Evolutionary conservation across 2,888 invertebrate species (phyloP), one percentile per base, ranked within the genome.

Genomic region (Drosophila sordidapex): DNA sequence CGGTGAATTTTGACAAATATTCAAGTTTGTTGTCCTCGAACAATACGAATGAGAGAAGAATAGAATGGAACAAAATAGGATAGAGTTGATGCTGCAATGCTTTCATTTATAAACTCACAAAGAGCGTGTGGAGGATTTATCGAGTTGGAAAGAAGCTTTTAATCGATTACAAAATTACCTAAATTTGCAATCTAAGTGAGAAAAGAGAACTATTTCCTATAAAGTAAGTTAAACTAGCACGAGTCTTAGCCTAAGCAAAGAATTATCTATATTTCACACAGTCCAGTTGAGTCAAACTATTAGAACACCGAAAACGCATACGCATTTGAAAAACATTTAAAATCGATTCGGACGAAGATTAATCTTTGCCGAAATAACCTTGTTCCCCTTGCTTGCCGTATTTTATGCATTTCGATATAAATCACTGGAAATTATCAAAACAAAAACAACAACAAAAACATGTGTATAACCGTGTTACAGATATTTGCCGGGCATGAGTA

Each of bases 1-100:
- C 21, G 46, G 15, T 35, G 40, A 48, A 21, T 70, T 21, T 29
- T 15, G 38, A 56, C 25, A 52, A 67, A 69, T 67, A 58, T 48
- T 27, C 21, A 40, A 57, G 8, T n/a, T 27, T n/a, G 36, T 53
- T 52, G 21, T 53, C 10, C 52, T n/a, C n/a, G 31, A 3, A 43
- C 43, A 31, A 31, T 18, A n/a, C 29, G 58, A 46, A 52, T 48
- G 27, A 18, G 29, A 27, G 43, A 25, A 25, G 43, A 68, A 33
- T 57, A 10, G 21, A 11, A 31, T 13, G 4, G 1, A 25, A 46
- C 13, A 15, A 46, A 68, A 38, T 57, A 15, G 11, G 0, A 27
- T n/a, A 6, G 10, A 10, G 6, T 11, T 13, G 15, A 29, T 29
- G 27, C 15, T 54, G 10, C 18, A 27, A 13, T 31, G n/a, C 29